Evolutionary conservation across 2,797 vertebrate genomes (phyloP), one percentile per base, ranked within the genome.

Genomic region (Catamblyrhynchus diadema): DNA sequence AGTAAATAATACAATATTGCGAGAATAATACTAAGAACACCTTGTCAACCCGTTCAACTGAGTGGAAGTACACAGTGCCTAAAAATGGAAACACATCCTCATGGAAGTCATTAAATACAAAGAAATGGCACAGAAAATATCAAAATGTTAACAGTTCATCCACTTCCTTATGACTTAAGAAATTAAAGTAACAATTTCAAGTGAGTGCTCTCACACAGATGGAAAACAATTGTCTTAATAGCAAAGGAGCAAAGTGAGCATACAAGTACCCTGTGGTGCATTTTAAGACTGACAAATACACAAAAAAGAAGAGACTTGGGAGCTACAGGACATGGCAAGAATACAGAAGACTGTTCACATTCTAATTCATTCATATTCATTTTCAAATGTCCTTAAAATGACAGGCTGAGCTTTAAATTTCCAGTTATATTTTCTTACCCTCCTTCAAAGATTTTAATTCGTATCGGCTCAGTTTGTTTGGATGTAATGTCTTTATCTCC

Each of bases 391-490:
- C 59, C 82, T 88, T 85, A 92, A 66, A 88, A 95, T 48, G 24
- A 97, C 48, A 94, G 57, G 62, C 73, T 60, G 67, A 83, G 81
- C 79, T 94, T 96, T 59, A 88, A 73, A 94, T 96, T 90, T 95
- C 61, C 67, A 95, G 60, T 90, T 92, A 65, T 28, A 77, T 97
- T 94, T 96, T 92, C 99, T 98, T 98, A 99, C 99, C 99, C 99
- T 98, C 99, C 99, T 98, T 99, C 99, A 98, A 99, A 99, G 98
- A 99, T 99, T 98, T 99, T 99, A 97, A 99, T 99, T 94, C 99
- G 98, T 78, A 99, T 98, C 64, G 99, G 99, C 97, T 99, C 99
- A 62, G 96, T 91, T 97, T 98, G 97, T 90, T 99, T 99, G 97
- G 98, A 96, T 62, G 98, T 98, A 77, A 98, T 98, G 92, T 99